Percentiles rank a stretch among this genome's conserved stretches.
phyloP scores from a whole-genome alignment of 2,888 invertebrate genomes.

The Rhyacophila evoluta region DNA sequence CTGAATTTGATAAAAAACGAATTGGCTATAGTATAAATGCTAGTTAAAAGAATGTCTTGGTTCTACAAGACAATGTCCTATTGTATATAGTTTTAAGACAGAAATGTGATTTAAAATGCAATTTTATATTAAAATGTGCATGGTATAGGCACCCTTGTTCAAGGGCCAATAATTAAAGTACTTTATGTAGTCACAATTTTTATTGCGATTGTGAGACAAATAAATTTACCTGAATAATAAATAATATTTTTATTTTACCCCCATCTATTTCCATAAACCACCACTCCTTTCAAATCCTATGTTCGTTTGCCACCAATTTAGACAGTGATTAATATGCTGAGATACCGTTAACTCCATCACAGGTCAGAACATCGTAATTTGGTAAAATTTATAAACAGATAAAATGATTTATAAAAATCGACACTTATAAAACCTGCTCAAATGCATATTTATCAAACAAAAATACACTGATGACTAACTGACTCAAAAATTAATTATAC shows the following conservation, averaged over 20 bases:
- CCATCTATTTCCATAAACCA: background rate
- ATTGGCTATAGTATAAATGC: constrained; percentile 44
- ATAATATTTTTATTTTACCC: background rate
- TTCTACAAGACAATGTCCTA: constrained; percentile 55
- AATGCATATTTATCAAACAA: too few relatives aligned
- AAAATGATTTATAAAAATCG: too few relatives aligned
- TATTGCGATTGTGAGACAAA: constrained; percentile 19
- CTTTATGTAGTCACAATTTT: constrained; percentile 25
- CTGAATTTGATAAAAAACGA: constrained; percentile 49
- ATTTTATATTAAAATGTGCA: constrained; percentile 51
- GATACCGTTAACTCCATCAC: too few relatives aligned
- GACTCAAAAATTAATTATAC: too few relatives aligned
- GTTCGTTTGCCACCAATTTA: too few relatives aligned
- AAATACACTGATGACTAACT: too few relatives aligned
- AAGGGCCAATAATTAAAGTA: background rate
- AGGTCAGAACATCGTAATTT: too few relatives aligned
- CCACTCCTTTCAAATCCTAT: too few relatives aligned
- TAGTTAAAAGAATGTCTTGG: constrained; percentile 52
- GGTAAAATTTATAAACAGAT: too few relatives aligned
- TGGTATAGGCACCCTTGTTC: constrained; percentile 26
- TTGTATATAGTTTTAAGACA: constrained; percentile 50
- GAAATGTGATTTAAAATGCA: constrained; percentile 52
- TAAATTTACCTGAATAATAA: background rate
- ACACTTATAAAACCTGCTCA: too few relatives aligned
- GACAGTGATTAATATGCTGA: too few relatives aligned